These are phyloP conservation scores for Eleutherodactylus coqui DNA, from an alignment of 2,797 vertebrate species.

Conservation along the genomic window DNA sequence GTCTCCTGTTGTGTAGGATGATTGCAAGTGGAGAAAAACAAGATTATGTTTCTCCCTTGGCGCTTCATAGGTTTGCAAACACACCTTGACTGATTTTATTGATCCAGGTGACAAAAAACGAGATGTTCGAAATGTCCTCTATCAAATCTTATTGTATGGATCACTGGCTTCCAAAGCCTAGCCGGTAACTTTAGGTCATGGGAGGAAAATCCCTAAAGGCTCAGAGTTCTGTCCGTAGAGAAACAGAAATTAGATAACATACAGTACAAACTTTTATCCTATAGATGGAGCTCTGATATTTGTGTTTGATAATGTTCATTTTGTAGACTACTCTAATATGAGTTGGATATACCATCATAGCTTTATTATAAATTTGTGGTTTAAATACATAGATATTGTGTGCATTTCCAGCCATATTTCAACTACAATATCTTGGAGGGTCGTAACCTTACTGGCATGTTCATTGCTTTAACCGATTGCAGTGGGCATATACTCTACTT, in stretches of 20 bases:
- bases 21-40: slow-evolving; percentile 40
- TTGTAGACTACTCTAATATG: background rate
- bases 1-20: slow-evolving; percentile 34
- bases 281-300: background rate
- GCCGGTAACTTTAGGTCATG: background rate
- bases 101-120: slow-evolving; percentile 26
- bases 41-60: slow-evolving; percentile 42
- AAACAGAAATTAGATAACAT: background rate
- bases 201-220: background rate
- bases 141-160: background rate
- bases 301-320: background rate
- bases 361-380: no score
- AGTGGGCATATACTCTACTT: no score
- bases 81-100: slow-evolving; percentile 41
- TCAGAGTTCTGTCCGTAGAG: background rate
- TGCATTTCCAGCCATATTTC: no score
- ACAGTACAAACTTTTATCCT: background rate
- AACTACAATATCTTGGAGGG: no score
- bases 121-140: slow-evolving; percentile 30
- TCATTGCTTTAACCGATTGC: no score
- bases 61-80: slow-evolving; percentile 26
- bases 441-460: no score
- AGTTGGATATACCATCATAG: background rate
- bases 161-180: slow-evolving; percentile 7
- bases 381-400: no score